Evolutionary conservation across 2,797 vertebrate genomes (phyloP).

Genomic region (Leucoraja ocellata): DNA sequence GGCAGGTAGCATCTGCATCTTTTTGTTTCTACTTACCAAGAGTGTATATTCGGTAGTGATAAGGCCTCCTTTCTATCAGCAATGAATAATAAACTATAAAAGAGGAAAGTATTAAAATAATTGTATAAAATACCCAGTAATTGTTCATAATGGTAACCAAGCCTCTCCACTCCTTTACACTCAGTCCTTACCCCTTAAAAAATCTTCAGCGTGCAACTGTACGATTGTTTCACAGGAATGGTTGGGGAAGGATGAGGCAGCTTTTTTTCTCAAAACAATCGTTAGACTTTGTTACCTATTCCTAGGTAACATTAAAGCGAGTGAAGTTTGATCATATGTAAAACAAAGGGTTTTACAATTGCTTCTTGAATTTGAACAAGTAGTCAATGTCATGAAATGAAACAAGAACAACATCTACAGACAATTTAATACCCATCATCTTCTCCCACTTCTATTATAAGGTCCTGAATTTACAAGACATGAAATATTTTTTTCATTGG

Average conservation of each 20-base stretch:
- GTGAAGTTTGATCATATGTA: neutral
- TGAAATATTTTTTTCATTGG: constrained; percentile 46
- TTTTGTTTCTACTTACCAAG: no score
- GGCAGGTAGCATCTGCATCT: no score
- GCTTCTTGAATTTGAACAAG: neutral
- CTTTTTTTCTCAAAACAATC: neutral
- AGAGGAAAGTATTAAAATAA: neutral
- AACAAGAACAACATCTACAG: neutral
- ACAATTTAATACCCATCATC: neutral
- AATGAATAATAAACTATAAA: neutral
- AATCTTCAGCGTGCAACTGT: neutral
- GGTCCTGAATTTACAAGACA: constrained; percentile 45
- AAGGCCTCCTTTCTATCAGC: neutral
- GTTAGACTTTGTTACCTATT: neutral
- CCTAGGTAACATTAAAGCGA: neutral
- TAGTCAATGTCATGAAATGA: constrained; percentile 10
- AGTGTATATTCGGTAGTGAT: no score
- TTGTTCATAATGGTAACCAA: neutral
- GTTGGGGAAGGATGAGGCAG: neutral
- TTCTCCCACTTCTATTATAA: neutral
- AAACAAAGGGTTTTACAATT: neutral
- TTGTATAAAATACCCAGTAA: neutral
- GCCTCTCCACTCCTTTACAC: no score
- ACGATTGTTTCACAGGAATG: neutral
- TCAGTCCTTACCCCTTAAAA: no score